Conservation (phyloP, 2,797 vertebrate species). For the Pantherophis vulpinus region DNA sequence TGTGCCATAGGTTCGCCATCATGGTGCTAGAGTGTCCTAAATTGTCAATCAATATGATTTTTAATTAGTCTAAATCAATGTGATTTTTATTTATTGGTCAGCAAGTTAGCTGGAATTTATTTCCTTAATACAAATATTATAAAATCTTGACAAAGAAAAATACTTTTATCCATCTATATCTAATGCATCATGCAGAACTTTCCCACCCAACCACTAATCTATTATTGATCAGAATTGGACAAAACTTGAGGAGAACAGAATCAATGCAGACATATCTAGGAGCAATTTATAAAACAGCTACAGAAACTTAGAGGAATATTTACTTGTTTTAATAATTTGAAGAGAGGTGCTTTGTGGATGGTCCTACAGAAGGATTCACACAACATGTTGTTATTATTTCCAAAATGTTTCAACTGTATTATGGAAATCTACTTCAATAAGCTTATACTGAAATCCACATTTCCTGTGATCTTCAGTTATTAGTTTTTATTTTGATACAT, state of each 20-base stretch:
- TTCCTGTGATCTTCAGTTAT: neutral
- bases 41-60: constrained; percentile 9
- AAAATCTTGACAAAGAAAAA: constrained; percentile 5
- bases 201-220: constrained; percentile 14
- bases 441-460: neutral
- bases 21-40: neutral
- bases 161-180: neutral
- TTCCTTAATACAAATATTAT: constrained; percentile 28
- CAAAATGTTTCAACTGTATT: neutral
- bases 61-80: neutral
- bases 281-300: neutral
- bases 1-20: no score
- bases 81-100: neutral
- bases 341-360: neutral
- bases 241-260: neutral
- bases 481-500: neutral
- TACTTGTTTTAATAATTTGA: neutral
- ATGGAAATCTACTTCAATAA: constrained; percentile 1
- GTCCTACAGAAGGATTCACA: neutral
- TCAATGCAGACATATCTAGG: neutral
- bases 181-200: constrained; percentile 32
- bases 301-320: neutral
- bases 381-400: neutral
- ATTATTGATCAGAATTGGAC: neutral
- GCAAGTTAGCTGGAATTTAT: constrained; percentile 19